These are phyloP conservation scores for Leucopternis melanops DNA, from an alignment of 2,113 vertebrate genomes.

Conservation along the genomic window DNA sequence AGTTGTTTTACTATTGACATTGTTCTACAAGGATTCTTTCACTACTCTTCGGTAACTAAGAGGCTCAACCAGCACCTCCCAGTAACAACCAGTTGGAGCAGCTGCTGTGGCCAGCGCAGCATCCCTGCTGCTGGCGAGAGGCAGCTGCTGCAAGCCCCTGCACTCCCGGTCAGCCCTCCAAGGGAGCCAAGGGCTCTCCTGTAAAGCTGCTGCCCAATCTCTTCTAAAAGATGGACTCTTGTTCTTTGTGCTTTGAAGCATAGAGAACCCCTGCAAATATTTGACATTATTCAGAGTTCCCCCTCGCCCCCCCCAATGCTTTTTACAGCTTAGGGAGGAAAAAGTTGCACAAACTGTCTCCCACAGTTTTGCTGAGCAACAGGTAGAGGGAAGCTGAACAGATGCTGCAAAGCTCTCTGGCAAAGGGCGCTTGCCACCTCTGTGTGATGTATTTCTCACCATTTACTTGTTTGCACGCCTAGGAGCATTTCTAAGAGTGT, in stretches of 20 bases:
- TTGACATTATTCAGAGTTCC: not conserved
- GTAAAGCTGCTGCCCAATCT: not conserved
- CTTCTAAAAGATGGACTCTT: no score
- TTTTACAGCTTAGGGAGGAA: not conserved
- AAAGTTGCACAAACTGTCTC: not conserved
- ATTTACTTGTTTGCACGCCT: not conserved
- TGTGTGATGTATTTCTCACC: not conserved
- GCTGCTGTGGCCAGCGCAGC: no score
- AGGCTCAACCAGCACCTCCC: accelerated
- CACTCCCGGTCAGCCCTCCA: accelerated
- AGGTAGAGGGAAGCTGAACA: not conserved
- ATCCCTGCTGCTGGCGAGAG: not conserved
- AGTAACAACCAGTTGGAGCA: no score
- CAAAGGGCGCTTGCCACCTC: not conserved
- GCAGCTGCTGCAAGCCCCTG: not conserved
- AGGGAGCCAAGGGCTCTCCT: no score
- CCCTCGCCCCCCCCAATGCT: accelerated
- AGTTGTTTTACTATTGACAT: not conserved
- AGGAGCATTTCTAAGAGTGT: not conserved
- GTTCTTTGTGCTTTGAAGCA: not conserved
- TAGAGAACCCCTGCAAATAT: not conserved
- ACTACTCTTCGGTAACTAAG: accelerated
- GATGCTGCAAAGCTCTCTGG: not conserved
- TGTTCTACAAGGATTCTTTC: no score
- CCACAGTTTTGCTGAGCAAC: not conserved